Percentiles rank a stretch among this genome's conserved stretches.
Conservation (phyloP, 1,140 invertebrate species). For the Drosophila bocqueti region DNA sequence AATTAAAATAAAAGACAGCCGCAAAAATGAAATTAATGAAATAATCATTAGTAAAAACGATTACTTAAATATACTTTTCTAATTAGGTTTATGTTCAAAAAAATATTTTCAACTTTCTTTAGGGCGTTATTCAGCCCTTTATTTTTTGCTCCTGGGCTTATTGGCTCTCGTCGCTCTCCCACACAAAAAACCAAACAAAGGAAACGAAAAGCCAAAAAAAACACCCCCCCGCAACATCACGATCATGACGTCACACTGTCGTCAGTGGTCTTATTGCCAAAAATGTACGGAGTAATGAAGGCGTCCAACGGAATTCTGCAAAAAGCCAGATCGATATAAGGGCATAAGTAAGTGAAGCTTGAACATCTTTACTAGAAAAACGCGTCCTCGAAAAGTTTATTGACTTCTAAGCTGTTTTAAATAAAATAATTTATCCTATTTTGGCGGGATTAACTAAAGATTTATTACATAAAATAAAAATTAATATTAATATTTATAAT, state of each 20-base stretch:
- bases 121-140: not conserved
- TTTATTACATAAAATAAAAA: not conserved
- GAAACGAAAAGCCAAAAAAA: too few relatives aligned
- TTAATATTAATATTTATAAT: not conserved
- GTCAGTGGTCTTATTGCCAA: conserved; percentile 62
- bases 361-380: not conserved
- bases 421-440: not conserved
- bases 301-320: conserved; percentile 19
- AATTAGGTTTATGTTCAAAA: not conserved
- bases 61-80: not conserved
- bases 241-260: conserved; percentile 72
- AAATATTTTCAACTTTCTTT: not conserved
- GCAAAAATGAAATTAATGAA: not conserved
- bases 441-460: too few relatives aligned
- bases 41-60: not conserved
- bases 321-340: conserved; percentile 20
- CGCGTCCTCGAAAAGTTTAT: not conserved
- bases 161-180: conserved; percentile 5
- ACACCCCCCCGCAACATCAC: too few relatives aligned
- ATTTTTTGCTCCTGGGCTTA: not conserved
- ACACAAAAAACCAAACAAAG: too few relatives aligned
- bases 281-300: conserved; percentile 15
- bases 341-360: not conserved
- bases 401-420: not conserved
- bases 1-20: too few relatives aligned